phyloP scores from a whole-genome alignment of 2,888 invertebrate genomes.

The Lucinisca nassula region DNA sequence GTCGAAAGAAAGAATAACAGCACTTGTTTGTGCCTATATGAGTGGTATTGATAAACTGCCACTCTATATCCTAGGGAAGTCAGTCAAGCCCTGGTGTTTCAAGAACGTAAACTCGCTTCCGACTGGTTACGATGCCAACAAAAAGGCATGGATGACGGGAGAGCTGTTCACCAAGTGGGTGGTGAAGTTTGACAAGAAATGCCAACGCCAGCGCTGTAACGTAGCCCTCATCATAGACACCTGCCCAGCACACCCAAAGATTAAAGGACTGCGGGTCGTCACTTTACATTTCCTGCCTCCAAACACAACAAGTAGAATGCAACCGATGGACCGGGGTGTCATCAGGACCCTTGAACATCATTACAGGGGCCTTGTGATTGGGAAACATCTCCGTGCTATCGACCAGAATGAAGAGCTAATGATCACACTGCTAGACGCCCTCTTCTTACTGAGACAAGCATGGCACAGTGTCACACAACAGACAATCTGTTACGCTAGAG shows the following conservation, averaged over 20 bases:
- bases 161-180: constrained; percentile 69
- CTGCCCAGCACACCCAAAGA: constrained; percentile 63
- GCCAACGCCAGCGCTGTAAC: constrained; percentile 12
- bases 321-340: constrained; percentile 73
- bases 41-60: constrained; percentile 59
- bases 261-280: constrained; percentile 49
- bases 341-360: constrained; percentile 52
- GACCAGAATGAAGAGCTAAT: background rate
- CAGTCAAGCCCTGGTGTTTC: constrained; percentile 64
- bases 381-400: constrained; percentile 17
- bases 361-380: constrained; percentile 39
- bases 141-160: constrained; percentile 70
- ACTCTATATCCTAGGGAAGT: constrained; percentile 68
- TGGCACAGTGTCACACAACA: constrained; percentile 15
- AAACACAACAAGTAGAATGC: constrained; percentile 62
- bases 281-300: constrained; percentile 68
- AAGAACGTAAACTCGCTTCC: constrained; percentile 64
- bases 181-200: constrained; percentile 42
- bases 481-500: background rate
- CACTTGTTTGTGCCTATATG: constrained; percentile 59
- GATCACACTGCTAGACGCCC: constrained; percentile 39
- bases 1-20: constrained; percentile 62
- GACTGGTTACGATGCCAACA: constrained; percentile 45
- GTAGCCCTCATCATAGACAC: constrained; percentile 69
- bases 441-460: constrained; percentile 24